A percentile compares a stretch with the other conserved stretches of the same genome.
Evolutionary conservation across 2,888 invertebrate genomes (phyloP).

Genomic region (Pyralis farinalis): DNA sequence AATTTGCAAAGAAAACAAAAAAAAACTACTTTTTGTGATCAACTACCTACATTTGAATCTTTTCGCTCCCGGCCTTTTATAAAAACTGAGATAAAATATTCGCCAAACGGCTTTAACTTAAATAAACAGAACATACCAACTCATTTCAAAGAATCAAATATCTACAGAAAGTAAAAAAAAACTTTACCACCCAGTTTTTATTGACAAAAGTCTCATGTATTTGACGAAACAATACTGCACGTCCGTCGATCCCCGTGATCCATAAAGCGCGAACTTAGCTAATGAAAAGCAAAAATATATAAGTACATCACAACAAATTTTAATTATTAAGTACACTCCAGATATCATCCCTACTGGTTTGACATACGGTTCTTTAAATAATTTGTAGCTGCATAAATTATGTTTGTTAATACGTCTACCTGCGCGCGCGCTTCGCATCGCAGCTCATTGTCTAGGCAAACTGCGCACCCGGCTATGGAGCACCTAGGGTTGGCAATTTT

Average conservation of each 20-base stretch:
- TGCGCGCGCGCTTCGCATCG: conserved; percentile 63
- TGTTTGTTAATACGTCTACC: conserved; percentile 58
- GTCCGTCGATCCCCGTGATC: conserved; percentile 72
- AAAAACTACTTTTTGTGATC: too few species aligned
- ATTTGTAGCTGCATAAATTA: conserved; percentile 17
- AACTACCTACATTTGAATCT: too few species aligned
- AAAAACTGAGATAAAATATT: neutral
- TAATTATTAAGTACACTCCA: neutral
- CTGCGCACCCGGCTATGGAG: conserved; percentile 69
- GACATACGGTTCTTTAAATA: conserved; percentile 22
- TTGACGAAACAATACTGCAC: conserved; percentile 74
- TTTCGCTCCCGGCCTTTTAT: neutral
- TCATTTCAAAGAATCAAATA: conserved; percentile 27
- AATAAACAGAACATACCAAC: conserved; percentile 17
- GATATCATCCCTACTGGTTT: conserved; percentile 21
- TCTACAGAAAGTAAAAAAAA: conserved; percentile 31
- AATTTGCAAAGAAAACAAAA: too few species aligned
- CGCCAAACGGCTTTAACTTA: conserved; percentile 12
- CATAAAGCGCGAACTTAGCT: conserved; percentile 78
- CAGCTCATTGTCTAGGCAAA: conserved; percentile 72
- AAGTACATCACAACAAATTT: conserved; percentile 59
- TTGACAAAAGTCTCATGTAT: conserved; percentile 73
- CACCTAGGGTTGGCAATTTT: conserved; percentile 56
- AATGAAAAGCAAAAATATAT: conserved; percentile 73
- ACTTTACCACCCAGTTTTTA: conserved; percentile 62